Conservation (phyloP, 2,797 vertebrate genomes). For the Malacoctenus gilli region DNA sequence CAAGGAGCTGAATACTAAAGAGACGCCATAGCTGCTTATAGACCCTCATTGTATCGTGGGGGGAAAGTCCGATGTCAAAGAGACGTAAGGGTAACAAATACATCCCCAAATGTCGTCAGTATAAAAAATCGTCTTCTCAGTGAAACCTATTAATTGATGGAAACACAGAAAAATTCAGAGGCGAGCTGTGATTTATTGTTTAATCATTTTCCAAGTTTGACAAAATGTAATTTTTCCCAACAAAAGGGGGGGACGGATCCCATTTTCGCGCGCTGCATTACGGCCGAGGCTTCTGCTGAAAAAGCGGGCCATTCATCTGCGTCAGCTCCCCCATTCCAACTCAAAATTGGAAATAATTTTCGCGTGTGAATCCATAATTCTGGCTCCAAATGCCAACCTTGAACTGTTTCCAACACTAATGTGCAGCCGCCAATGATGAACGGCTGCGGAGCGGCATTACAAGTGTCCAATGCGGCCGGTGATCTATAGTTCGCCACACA, state of each 20-base stretch:
- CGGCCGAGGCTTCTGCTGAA: constrained; percentile 7
- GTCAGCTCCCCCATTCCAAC: constrained; percentile 8
- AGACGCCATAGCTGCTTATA: too few species aligned
- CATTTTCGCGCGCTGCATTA: constrained; percentile 23
- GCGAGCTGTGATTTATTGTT: background rate
- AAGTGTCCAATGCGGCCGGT: constrained; percentile 17
- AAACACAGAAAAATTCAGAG: background rate
- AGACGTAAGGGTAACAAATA: too few species aligned
- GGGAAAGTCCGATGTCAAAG: too few species aligned
- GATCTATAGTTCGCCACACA: constrained; percentile 25
- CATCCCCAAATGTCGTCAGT: too few species aligned
- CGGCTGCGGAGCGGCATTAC: constrained; percentile 28
- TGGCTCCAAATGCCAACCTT: constrained; percentile 50
- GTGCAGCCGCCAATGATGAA: constrained; percentile 53
- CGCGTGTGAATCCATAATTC: constrained; percentile 47
- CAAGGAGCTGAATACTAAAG: too few species aligned
- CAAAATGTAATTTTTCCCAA: constrained; percentile 14
- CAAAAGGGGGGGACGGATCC: background rate
- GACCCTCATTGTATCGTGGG: too few species aligned
- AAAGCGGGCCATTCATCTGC: background rate
- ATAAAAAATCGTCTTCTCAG: too few species aligned
- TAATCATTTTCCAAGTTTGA: constrained; percentile 7
- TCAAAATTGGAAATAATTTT: constrained; percentile 28
- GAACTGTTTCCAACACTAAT: constrained; percentile 62
- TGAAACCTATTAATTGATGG: too few species aligned